Evolutionary conservation across 2,113 vertebrate genomes (phyloP).

Genomic region (Neofelis nebulosa): DNA sequence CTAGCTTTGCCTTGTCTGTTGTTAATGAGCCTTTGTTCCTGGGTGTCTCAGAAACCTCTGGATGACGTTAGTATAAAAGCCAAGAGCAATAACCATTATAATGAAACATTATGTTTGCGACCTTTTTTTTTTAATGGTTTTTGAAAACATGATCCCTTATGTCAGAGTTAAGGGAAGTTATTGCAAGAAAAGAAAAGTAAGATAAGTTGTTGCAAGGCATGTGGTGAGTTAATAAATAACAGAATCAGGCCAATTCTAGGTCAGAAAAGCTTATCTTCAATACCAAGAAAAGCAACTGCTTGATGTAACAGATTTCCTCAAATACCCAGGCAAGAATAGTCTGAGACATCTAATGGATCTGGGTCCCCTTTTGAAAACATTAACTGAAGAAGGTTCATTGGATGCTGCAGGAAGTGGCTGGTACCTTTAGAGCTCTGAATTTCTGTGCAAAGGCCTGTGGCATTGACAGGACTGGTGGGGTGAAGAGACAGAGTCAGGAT

Average conservation of each 20-base stretch:
- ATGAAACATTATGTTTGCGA: not conserved
- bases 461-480: not conserved
- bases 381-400: not conserved
- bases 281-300: not conserved
- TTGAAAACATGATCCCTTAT: not conserved
- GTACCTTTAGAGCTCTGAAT: not conserved
- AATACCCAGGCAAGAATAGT: not conserved
- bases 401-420: not conserved
- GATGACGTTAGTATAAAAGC: not conserved
- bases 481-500: conserved; percentile 75
- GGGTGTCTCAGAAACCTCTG: not conserved
- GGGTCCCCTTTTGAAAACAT: not conserved
- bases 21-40: not conserved
- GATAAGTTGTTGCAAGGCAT: not conserved
- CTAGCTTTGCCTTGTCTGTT: not conserved
- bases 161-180: not conserved
- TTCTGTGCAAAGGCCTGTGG: not conserved
- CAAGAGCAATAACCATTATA: not conserved
- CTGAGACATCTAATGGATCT: not conserved
- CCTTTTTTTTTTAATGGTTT: not conserved
- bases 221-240: not conserved
- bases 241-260: not conserved
- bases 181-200: conserved; percentile 9
- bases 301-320: not conserved
- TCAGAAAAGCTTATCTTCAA: conserved; percentile 29